Conservation (phyloP, 2,113 vertebrate genomes). For the Alexandromys fortis region DNA sequence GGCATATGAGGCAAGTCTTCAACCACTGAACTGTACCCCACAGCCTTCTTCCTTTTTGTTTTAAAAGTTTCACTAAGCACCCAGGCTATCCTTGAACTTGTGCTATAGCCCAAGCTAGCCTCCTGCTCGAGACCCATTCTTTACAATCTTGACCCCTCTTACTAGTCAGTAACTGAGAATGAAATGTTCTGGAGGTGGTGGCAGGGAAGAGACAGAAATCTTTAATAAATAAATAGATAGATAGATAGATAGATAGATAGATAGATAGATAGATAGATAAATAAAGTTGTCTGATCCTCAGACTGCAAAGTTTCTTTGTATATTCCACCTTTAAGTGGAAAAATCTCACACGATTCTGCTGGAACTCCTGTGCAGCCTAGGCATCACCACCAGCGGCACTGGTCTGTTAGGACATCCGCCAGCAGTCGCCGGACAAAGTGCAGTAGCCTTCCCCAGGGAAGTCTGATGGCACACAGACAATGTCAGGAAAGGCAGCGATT, state of each 20-base stretch:
- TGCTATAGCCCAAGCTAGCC: neutral
- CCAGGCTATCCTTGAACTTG: neutral
- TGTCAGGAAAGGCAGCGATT: neutral
- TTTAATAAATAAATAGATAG: too few relatives aligned
- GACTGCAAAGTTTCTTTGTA: neutral
- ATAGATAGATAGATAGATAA: too few relatives aligned
- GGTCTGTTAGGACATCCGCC: neutral
- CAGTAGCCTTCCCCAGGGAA: too few relatives aligned
- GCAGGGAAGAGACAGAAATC: too few relatives aligned
- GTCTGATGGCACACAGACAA: rapidly evolving
- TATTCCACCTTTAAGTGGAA: neutral
- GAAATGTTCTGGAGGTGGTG: neutral
- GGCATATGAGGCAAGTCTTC: neutral
- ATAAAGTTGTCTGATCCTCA: slow-evolving; percentile 4
- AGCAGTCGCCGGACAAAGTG: neutral
- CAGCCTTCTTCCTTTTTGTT: neutral
- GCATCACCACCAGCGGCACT: neutral
- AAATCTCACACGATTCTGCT: neutral
- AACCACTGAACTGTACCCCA: neutral
- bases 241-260: too few relatives aligned
- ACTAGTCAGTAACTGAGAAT: neutral
- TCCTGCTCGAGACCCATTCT: neutral
- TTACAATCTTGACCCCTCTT: neutral
- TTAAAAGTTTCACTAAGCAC: neutral
- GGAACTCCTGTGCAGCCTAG: neutral